Base-by-base conservation (phyloP, 2,888 invertebrate species). In the Serrognathus titanus region DNA sequence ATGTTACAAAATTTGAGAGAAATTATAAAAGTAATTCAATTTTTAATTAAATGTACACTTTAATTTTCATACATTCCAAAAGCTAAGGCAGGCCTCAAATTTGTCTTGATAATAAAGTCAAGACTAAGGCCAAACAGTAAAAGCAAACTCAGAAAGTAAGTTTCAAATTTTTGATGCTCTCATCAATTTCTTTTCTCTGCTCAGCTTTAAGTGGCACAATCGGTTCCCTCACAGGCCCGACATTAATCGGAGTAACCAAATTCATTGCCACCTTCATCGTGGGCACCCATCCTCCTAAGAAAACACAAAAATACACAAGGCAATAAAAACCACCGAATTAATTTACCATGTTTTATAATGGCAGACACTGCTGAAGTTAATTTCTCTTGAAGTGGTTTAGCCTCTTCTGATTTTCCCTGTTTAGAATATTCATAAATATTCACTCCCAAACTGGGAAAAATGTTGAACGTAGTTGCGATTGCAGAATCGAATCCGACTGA, bases 251-350 rank as follows among this genome's bases (percentile, higher is more conserved):
- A 0, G 84, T 82, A 7, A 81, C 73, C 6, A 84, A 68, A 63
- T 81, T 80, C 87, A 87, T 88, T 2, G 86, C 86, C 8, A 79
- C 80, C 74, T 89, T 89, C 86, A 88, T 87, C 12, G 84, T 81
- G 5, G 85, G 82, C 8, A 88, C 86, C 88, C 87, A 88, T 7
- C 79, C 69, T 58, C 87, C 87, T 87, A 59, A 86, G 86, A 86
- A 50, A 13, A 51, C 9, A 48, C 37, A 13, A 49, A 57, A 48
- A 61, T 53, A 57, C 16, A 36, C 24, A 12, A 41, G n/a, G 31
- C 51, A 31, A 47, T 36, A 47, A 48, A 41, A 31, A 5, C 24
- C 24, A 31, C 24, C 24, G 38, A 48, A 39, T 49, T 7, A 38
- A 11, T 51, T 67, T 69, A 80, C 81, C 80, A 57, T 79, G 67